phyloP scores from a whole-genome alignment of 2,888 invertebrate genomes.

The Himalopsyche anomala region DNA sequence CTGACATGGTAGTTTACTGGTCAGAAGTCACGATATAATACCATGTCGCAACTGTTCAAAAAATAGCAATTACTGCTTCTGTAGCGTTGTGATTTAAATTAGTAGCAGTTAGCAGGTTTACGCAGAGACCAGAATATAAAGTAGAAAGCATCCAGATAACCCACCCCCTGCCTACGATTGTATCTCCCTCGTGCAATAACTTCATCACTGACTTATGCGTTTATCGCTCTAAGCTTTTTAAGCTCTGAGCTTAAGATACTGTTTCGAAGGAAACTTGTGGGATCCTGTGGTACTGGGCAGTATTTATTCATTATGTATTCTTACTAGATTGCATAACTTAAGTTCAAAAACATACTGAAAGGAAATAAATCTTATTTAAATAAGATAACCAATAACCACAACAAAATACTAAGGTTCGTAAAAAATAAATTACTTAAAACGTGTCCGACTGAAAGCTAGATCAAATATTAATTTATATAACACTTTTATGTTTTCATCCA shows the following conservation, averaged over 20 bases:
- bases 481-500: too few relatives aligned
- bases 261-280: not conserved
- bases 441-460: too few relatives aligned
- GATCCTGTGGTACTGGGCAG: not conserved
- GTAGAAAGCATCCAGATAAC: not conserved
- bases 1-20: too few relatives aligned
- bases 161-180: not conserved
- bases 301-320: too few relatives aligned
- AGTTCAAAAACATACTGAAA: too few relatives aligned
- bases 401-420: too few relatives aligned
- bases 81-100: not conserved
- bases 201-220: constrained; percentile 41
- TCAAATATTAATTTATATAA: too few relatives aligned
- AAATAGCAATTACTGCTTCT: not conserved
- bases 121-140: constrained; percentile 18
- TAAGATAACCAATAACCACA: too few relatives aligned
- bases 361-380: too few relatives aligned
- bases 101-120: not conserved
- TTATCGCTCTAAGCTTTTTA: constrained; percentile 2
- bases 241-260: not conserved
- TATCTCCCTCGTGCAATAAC: constrained; percentile 30
- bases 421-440: too few relatives aligned
- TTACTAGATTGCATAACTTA: too few relatives aligned
- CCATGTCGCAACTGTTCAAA: not conserved
- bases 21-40: not conserved